phyloP scores from a whole-genome alignment of 2,888 invertebrate genomes.

The Hyles lineata region DNA sequence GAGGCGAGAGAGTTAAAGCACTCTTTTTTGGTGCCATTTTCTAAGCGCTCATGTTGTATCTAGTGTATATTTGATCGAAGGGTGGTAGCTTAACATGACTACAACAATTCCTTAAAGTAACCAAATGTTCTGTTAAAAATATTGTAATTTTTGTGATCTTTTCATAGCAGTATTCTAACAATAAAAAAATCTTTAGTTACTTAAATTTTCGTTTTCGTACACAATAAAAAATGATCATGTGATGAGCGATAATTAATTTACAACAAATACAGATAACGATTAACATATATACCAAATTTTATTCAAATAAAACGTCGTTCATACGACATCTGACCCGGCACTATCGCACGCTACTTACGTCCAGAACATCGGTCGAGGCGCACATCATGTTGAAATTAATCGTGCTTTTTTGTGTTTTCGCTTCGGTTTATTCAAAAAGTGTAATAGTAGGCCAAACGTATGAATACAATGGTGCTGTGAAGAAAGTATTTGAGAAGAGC shows the following conservation, averaged over 20 bases:
- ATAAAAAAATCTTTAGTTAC: too few species aligned
- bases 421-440: slow-evolving; percentile 55
- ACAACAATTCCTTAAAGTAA: too few species aligned
- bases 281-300: slow-evolving; percentile 6
- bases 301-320: background rate
- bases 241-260: background rate
- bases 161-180: too few species aligned
- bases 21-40: too few species aligned
- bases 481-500: slow-evolving; percentile 61
- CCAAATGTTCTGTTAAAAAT: too few species aligned
- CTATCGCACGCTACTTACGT: slow-evolving; percentile 13
- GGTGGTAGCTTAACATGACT: too few species aligned
- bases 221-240: background rate
- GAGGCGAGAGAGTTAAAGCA: too few species aligned
- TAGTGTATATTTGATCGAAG: too few species aligned
- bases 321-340: background rate
- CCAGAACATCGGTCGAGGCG: slow-evolving; percentile 25
- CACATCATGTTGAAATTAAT: slow-evolving; percentile 55
- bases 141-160: too few species aligned
- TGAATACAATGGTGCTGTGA: slow-evolving; percentile 58
- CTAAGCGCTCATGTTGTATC: too few species aligned
- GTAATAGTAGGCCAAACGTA: slow-evolving; percentile 68
- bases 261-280: background rate
- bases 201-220: too few species aligned
- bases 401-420: slow-evolving; percentile 49